Base-by-base conservation (phyloP, 2,888 invertebrate genomes). In the Slavum lentiscoides region DNA sequence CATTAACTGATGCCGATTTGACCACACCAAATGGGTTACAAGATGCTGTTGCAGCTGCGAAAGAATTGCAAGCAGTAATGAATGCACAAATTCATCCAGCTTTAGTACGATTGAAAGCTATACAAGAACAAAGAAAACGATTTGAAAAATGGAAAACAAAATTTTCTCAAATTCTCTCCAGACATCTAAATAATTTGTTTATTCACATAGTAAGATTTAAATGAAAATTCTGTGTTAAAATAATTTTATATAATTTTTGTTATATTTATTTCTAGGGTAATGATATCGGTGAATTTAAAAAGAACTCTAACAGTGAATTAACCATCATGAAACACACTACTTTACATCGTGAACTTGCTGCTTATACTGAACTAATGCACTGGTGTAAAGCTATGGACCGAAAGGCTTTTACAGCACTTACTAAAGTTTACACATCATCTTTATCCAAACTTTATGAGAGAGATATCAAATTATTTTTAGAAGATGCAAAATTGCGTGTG, bases 161-260 rank as follows among this genome's bases (percentile, higher is more conserved):
- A 86, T 95, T 96, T 86, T 93, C 95, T 0, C 91, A 92, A 81
- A 91, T 93, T 67, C 91, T 98, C 76, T 93, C 94, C 82, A 91
- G 96, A 30, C 96, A 98, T 87, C 89, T 98, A 74, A 97, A 97
- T 86, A 97, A 98, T 88, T 89, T 96, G 74, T 96, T 98, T 84
- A 95, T 97, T 85, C 96, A 98, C 88, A 91, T 96, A 88, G 97
- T 90, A 84, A 85, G 85, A 82, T 66, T 15, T 23, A 68, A 68
- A 37, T 9, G n/a, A 55, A 19, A 23, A 53, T 9, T 23, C 7
- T 23, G 17, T n/a, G 13, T 13, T 66, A 21, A 13, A 15, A 23
- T 30, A 23, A 55, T 72, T 58, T 21, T 82, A 55, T 74, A 61
- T 74, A 59, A 81, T 83, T 75, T 70, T 81, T 72, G 82, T 69